These are phyloP conservation scores for Papio anubis DNA, from an alignment of 2,113 vertebrate genomes.

Conservation along the genomic window DNA sequence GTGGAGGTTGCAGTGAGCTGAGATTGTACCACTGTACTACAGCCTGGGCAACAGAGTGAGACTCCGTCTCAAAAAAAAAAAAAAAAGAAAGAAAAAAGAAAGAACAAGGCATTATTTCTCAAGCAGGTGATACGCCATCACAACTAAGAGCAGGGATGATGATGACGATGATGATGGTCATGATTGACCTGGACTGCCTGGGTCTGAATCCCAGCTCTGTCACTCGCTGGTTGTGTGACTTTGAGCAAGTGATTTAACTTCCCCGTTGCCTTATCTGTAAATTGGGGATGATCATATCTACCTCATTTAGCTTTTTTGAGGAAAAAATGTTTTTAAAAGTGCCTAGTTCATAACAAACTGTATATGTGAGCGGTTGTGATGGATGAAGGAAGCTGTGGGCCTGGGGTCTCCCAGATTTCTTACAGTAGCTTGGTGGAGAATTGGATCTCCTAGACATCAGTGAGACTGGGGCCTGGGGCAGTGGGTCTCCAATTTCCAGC, in stretches of 20 bases:
- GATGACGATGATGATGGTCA: too few relatives aligned
- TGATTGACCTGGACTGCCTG: neutral
- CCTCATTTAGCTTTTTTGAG: conserved; percentile 21
- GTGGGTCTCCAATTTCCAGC: neutral
- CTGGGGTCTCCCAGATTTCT: neutral
- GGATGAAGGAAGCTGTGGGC: too few relatives aligned
- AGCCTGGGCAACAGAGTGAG: too few relatives aligned
- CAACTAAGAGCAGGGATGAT: neutral
- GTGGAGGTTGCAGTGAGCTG: too few relatives aligned
- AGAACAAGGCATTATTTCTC: neutral
- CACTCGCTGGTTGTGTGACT: neutral
- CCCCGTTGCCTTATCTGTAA: conserved; percentile 6
- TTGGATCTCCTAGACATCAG: neutral
- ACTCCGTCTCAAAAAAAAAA: too few relatives aligned
- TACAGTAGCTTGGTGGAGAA: neutral
- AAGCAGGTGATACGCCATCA: neutral
- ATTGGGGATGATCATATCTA: neutral
- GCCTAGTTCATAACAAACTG: neutral
- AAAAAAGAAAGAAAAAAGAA: neutral
- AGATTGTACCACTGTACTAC: too few relatives aligned
- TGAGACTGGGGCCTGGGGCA: neutral
- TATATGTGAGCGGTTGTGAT: neutral
- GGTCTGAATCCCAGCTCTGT: conserved; percentile 22
- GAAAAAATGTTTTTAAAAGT: neutral
- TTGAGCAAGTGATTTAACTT: neutral